Conservation (phyloP, 2,888 invertebrate genomes). For the Psylliodes chrysocephalus region DNA sequence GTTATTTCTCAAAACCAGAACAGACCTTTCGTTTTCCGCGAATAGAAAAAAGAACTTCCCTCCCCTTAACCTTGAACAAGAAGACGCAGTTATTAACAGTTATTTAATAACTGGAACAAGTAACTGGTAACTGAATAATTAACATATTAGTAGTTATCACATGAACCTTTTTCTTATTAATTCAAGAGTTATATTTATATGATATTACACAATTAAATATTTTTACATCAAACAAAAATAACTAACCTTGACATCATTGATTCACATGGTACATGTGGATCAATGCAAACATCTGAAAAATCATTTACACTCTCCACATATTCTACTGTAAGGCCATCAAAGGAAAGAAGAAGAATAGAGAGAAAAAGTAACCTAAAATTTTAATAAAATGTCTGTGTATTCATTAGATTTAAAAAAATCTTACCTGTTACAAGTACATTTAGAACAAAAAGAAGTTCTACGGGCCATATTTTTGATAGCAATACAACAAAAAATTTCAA, state of each 20-base stretch:
- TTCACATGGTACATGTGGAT: conserved; percentile 1
- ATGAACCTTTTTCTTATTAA: neutral
- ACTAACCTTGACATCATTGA: conserved; percentile 8
- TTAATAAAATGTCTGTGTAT: neutral
- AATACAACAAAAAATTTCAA: neutral
- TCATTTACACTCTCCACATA: neutral
- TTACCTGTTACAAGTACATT: neutral
- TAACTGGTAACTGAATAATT: neutral
- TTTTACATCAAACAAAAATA: neutral
- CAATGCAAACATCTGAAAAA: neutral
- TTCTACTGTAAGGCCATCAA: neutral
- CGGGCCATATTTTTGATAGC: neutral
- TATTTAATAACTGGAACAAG: neutral
- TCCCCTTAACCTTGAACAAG: neutral
- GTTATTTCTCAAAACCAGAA: no score
- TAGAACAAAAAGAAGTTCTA: neutral
- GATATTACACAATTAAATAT: neutral
- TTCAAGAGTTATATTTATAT: neutral
- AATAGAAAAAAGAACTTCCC: neutral
- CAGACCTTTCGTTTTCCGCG: no score
- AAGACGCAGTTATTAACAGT: neutral
- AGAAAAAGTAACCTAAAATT: conserved; percentile 4
- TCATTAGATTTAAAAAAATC: neutral
- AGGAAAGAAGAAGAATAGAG: conserved; percentile 6
- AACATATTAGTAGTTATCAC: no score